Evolutionary conservation across 2,797 vertebrate species (phyloP), one percentile per base, ranked within the genome.

Genomic region (Poeciliopsis turneri): DNA sequence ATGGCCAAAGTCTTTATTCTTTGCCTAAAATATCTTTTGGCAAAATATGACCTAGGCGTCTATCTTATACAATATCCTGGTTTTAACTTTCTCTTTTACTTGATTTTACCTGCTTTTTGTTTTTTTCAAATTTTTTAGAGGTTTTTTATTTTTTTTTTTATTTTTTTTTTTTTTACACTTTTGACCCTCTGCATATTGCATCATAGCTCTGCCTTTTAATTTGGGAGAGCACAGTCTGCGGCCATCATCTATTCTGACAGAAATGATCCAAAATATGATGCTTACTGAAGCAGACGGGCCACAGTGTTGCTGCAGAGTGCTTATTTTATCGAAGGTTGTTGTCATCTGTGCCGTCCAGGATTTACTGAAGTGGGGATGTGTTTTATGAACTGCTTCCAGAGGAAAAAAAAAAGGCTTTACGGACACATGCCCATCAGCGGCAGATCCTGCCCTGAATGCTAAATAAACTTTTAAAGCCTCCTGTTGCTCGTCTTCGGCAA

Each of bases 401-500:
- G 23, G 28, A 0, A 11, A 39, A 57, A 41, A n/a, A 39, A 39
- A 39, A 41, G 47, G 8, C 74, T 61, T 18, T 30, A 46, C 46
- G 41, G 75, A 46, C 76, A 71, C 41, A 57, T 36, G 13, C 15
- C 66, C 51, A 18, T 70, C 76, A 59, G 41, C 68, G 10, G 68
- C 68, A 46, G 12, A 9, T 61, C 53, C 53, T 47, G 41, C 2
- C 5, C 76, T 39, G 76, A 78, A 72, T 61, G 41, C 45, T 47
- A n/a, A 23, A 47, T 64, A n/a, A 73, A 51, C 30, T 47, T 53
- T 49, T 85, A 61, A 46, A 75, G 72, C 72, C 36, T n/a, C 72
- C 15, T 5, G 47, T 55, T 55, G 72, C 41, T 74, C 13, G 30
- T 74, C 72, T 55, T 53, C 23, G 11, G 23, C 39, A 70, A 45